Evolutionary conservation across 2,888 invertebrate species (phyloP), one percentile per base, ranked within the genome.

Genomic region (Pheosia tremula): DNA sequence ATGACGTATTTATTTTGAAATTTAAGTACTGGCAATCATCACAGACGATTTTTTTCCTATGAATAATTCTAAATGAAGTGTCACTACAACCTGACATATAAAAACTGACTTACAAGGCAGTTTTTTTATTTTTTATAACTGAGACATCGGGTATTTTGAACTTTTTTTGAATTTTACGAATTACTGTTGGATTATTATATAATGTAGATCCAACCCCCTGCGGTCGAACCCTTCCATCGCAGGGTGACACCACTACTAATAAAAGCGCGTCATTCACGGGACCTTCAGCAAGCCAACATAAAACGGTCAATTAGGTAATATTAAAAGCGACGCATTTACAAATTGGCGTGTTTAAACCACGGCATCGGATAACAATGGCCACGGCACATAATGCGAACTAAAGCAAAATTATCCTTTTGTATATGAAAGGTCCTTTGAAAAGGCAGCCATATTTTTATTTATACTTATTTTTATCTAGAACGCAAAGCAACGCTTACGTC

Each of bases 341-440:
- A 81, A 85, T 81, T 79, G 80, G 76, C 69, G 68, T 77, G 69
- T 79, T 81, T 79, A 78, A 82, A 78, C 78, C 78, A 77, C 72
- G 64, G 73, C 74, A 71, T 72, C 66, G 63, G 70, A 68, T 72
- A 80, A 85, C 85, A 85, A 84, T 80, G 67, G 78, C 71, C 53
- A 63, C 57, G 64, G 72, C 69, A 76, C 75, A 82, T 84, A 84
- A 83, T 80, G 78, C 79, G 77, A 84, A 85, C 85, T 85, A 84
- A 78, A 82, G 82, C 77, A 71, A 77, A 86, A 87, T 87, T 86
- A 86, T 85, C 83, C 88, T 87, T 89, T 89, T 88, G 87, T 88
- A 72, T 82, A 81, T 82, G 78, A 80, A 86, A 85, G 84, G 81
- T 82, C 83, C 84, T 86, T 83, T 85, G 81, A 82, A 82, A 79